Evolutionary conservation across 2,113 vertebrate genomes (phyloP), one percentile per base, ranked within the genome.

Genomic region (Centropus unirufus): DNA sequence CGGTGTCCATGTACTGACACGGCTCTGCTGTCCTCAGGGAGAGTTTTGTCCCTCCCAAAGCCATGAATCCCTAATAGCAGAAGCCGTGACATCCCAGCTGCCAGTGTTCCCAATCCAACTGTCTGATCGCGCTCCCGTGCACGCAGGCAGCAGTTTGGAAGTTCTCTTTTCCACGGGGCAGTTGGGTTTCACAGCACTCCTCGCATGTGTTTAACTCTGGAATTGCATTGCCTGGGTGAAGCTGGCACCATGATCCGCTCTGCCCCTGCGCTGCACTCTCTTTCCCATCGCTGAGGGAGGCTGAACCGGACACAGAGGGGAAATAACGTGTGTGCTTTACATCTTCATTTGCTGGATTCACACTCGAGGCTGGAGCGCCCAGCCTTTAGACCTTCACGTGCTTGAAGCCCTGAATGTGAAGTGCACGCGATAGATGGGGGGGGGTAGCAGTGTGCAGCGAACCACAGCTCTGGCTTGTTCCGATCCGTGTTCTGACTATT

Each of bases 51-150:
- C 39, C 39, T 20, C 30, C 29, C 30, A 49, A 23, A 8, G 81
- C 6, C 26, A 0, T 34, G 47, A 32, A 46, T 42, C 1, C 8
- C 24, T 73, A 5, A 7, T 3, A 34, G 22, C 27, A 12, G 21
- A 14, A 51, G 49, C 51, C 52, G 8, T 2, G 1, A 1, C 23
- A 6, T 11, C 47, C 27, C 10, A 5, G 42, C 77, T 63, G 2
- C 55, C 59, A 47, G 8, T 15, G 17, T 55, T 47, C 39, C 4
- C 21, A 9, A 1, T 19, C 29, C 36, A 19, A 6, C 21, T 9
- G 2, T 36, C 66, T 47, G 73, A 54, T 19, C 2, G 1, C 30
- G 6, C 49, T 81, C 15, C 3, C 5, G 7, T 13, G 0, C 32
- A 3, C 30, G 30, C 9, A 5, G 13, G 36, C 44, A 29, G 34